Evolutionary conservation across 2,888 invertebrate species (phyloP).

Genomic region (Asteroscopus sphinx): DNA sequence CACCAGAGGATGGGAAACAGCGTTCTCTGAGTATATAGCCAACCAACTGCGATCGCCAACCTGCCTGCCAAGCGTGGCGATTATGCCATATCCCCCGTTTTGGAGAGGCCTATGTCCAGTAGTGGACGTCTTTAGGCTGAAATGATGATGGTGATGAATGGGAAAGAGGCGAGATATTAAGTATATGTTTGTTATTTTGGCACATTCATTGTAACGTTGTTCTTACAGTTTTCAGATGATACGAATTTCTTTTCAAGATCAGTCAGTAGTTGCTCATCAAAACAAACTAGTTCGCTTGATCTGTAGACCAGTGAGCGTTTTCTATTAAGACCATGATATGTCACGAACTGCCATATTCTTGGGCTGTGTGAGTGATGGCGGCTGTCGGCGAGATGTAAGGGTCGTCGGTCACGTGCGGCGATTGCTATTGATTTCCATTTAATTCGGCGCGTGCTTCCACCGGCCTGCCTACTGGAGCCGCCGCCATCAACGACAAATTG

Average conservation of each 20-base stretch:
- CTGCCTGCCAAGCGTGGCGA: too few relatives aligned
- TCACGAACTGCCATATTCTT: conserved; percentile 58
- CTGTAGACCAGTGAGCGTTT: conserved; percentile 36
- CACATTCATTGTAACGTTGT: neutral
- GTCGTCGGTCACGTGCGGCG: conserved; percentile 81
- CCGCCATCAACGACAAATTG: conserved; percentile 76
- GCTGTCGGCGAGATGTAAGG: conserved; percentile 74
- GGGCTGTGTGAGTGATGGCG: conserved; percentile 54
- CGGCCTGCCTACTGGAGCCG: conserved; percentile 66
- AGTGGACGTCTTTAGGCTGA: too few relatives aligned
- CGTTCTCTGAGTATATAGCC: too few relatives aligned
- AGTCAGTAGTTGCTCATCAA: conserved; percentile 5
- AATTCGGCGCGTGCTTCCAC: conserved; percentile 85
- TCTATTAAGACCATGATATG: conserved; percentile 61
- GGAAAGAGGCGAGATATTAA: too few relatives aligned
- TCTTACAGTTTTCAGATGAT: neutral
- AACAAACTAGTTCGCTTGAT: conserved; percentile 39
- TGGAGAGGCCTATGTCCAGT: too few relatives aligned
- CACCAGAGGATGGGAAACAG: too few relatives aligned
- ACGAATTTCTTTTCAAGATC: neutral
- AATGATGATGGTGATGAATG: too few relatives aligned
- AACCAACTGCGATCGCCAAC: too few relatives aligned
- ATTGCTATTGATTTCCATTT: conserved; percentile 88
- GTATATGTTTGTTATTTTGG: too few relatives aligned
- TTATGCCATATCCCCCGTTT: too few relatives aligned